Evolutionary conservation across 2,113 vertebrate genomes (phyloP).

Genomic region (Rhynchopsitta pachyrhyncha): DNA sequence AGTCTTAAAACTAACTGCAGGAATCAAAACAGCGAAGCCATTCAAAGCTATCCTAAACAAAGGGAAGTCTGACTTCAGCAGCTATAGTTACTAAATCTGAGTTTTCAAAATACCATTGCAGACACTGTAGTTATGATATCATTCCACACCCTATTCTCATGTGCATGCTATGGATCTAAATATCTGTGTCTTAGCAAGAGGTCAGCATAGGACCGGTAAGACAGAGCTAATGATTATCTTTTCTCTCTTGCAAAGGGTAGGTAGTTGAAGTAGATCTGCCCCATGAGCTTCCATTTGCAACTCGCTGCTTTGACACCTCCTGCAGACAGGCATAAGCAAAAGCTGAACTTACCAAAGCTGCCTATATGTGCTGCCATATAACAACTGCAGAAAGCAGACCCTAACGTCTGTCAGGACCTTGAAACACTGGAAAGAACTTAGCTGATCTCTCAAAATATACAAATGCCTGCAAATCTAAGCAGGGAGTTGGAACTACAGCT

Average conservation of each 20-base stretch:
- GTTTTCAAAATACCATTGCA: neutral
- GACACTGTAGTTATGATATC: neutral
- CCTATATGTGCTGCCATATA: accelerated
- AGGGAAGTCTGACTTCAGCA: neutral
- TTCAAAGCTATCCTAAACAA: neutral
- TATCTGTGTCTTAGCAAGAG: neutral
- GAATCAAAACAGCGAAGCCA: neutral
- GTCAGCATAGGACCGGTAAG: neutral
- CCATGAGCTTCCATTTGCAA: neutral
- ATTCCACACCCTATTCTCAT: neutral
- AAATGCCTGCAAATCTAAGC: neutral
- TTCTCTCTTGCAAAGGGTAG: neutral
- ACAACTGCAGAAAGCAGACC: neutral
- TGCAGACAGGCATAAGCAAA: neutral
- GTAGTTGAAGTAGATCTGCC: neutral
- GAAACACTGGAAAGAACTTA: neutral
- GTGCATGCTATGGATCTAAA: neutral
- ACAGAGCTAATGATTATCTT: neutral
- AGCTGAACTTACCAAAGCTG: neutral
- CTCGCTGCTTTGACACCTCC: neutral
- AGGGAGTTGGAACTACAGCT: neutral
- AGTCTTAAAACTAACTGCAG: neutral
- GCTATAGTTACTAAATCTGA: neutral
- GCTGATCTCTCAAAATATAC: neutral
- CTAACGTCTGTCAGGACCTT: neutral